Evolutionary conservation across 2,888 invertebrate species (phyloP).

Genomic region (Mechanitis mazaeus): DNA sequence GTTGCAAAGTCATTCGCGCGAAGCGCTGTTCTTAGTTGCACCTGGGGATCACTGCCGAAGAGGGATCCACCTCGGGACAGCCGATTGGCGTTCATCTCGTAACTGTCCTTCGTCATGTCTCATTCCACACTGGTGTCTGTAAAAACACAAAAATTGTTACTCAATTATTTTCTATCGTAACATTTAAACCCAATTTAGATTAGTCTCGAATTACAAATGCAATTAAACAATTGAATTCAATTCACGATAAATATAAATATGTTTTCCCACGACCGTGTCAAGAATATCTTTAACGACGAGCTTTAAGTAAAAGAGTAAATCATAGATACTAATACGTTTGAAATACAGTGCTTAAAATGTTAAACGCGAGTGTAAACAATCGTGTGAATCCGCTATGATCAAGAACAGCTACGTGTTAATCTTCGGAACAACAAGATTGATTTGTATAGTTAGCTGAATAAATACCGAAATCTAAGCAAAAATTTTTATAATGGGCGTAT

Average conservation of each 20-base stretch:
- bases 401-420: conserved; percentile 34
- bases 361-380: conserved; percentile 49
- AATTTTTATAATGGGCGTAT: no score
- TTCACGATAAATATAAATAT: conserved; percentile 27
- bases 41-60: conserved; percentile 67
- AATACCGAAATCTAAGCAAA: not conserved
- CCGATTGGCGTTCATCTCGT: conserved; percentile 67
- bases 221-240: conserved; percentile 54
- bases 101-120: conserved; percentile 64
- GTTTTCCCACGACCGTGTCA: conserved; percentile 1
- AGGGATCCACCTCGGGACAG: conserved; percentile 63
- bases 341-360: conserved; percentile 37
- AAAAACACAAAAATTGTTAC: conserved; percentile 41
- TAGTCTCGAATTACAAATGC: conserved; percentile 41
- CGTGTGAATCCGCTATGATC: conserved; percentile 53
- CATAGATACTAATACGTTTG: conserved; percentile 15
- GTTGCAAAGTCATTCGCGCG: conserved; percentile 68
- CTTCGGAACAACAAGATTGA: conserved; percentile 30
- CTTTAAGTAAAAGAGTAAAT: conserved; percentile 11
- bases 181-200: conserved; percentile 23
- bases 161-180: conserved; percentile 50
- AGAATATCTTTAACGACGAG: conserved; percentile 1
- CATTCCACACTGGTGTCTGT: conserved; percentile 65
- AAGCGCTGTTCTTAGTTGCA: conserved; percentile 70
- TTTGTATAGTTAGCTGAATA: not conserved